A percentile compares a stretch with the other conserved stretches of the same genome.
Evolutionary conservation across 2,797 vertebrate species (phyloP).

Genomic region (Bradypodion ventrale): DNA sequence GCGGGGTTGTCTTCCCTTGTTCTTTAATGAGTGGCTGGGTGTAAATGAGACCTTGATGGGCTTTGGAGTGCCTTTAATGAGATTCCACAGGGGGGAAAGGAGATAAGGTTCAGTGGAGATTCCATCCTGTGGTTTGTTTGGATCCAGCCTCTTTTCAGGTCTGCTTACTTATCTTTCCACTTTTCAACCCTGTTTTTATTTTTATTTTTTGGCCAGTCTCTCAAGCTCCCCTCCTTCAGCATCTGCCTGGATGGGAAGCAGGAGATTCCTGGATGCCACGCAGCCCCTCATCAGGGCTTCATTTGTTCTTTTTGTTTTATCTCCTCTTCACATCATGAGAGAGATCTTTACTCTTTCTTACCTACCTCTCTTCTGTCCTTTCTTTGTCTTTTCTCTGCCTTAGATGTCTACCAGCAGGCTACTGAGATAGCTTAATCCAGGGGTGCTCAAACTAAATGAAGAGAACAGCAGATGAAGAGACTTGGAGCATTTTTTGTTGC

Average conservation of each 20-base stretch:
- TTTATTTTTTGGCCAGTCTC: slow-evolving; percentile 35
- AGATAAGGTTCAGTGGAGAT: slow-evolving; percentile 35
- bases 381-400: not conserved
- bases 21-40: not conserved
- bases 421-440: not conserved
- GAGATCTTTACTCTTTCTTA: slow-evolving; percentile 3
- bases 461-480: too few relatives aligned
- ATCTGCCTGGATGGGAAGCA: slow-evolving; percentile 7
- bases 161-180: slow-evolving; percentile 52
- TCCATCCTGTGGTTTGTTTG: slow-evolving; percentile 26
- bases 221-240: slow-evolving; percentile 5
- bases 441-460: too few relatives aligned
- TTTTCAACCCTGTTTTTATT: slow-evolving; percentile 44
- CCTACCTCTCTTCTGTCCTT: not conserved
- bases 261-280: slow-evolving; percentile 20
- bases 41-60: slow-evolving; percentile 34
- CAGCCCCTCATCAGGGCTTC: slow-evolving; percentile 43
- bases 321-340: slow-evolving; percentile 34
- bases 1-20: too few relatives aligned
- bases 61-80: slow-evolving; percentile 44
- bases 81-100: slow-evolving; percentile 38
- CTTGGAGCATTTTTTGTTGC: too few relatives aligned
- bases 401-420: not conserved
- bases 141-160: slow-evolving; percentile 29
- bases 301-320: slow-evolving; percentile 42